A percentile compares a stretch with the other conserved stretches of the same genome.
Evolutionary conservation across 1,140 invertebrate species (phyloP).

Genomic region (Platorchestia sp.): DNA sequence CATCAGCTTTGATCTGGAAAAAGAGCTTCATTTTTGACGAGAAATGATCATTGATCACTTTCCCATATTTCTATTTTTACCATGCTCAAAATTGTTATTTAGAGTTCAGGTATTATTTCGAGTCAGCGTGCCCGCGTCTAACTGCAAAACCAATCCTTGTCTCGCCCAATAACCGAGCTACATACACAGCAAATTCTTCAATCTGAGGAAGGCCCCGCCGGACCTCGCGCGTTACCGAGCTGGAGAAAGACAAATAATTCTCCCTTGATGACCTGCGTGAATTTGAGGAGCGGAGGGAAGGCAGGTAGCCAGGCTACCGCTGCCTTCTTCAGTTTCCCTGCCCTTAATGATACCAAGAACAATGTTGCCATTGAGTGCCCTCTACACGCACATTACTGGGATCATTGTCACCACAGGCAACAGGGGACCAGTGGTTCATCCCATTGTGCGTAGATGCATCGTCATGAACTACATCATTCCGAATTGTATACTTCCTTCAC

Average conservation of each 20-base stretch:
- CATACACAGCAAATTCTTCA: neutral
- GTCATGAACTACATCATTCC: neutral
- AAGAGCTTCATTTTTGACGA: too few relatives aligned
- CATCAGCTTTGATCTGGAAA: too few relatives aligned
- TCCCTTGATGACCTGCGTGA: neutral
- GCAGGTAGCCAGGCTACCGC: constrained; percentile 12
- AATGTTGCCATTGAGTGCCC: neutral
- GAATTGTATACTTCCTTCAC: too few relatives aligned
- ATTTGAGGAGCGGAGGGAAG: neutral
- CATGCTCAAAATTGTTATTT: too few relatives aligned
- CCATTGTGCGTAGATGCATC: neutral
- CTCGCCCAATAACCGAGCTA: too few relatives aligned
- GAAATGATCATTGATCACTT: too few relatives aligned
- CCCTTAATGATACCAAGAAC: constrained; percentile 25
- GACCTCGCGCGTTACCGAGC: neutral
- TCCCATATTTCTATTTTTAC: too few relatives aligned
- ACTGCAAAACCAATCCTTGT: too few relatives aligned
- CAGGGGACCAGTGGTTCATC: neutral
- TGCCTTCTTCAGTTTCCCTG: constrained; percentile 13
- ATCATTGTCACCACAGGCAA: constrained; percentile 1
- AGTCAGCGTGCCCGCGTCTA: too few relatives aligned
- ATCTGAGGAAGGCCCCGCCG: neutral
- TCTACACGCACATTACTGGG: constrained; percentile 10
- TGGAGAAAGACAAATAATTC: neutral
- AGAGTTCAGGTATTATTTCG: too few relatives aligned